Evolutionary conservation across 2,113 vertebrate genomes (phyloP).

Genomic region (Pachycephala philippinensis): DNA sequence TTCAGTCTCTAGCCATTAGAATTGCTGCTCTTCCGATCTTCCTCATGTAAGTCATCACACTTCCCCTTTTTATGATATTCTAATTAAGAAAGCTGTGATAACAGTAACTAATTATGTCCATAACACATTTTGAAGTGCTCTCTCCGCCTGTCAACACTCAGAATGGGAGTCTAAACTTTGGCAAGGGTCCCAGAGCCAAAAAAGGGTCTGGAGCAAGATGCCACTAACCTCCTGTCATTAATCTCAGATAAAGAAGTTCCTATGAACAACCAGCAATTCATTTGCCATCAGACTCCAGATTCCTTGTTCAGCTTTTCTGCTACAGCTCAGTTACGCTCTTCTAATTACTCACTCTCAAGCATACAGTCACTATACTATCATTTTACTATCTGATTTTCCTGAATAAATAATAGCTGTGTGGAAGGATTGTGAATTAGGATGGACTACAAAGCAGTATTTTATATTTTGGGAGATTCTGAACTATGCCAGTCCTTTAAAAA

Average conservation of each 20-base stretch:
- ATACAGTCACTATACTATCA: background rate
- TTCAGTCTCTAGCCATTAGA: slow-evolving; percentile 64
- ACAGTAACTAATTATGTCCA: slow-evolving; percentile 57
- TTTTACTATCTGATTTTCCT: background rate
- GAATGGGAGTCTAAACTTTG: slow-evolving; percentile 25
- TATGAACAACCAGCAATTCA: background rate
- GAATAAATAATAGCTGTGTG: background rate
- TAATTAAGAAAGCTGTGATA: slow-evolving; percentile 68
- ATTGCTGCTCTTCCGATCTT: slow-evolving; percentile 46
- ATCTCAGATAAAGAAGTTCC: slow-evolving; percentile 22
- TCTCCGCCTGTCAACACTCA: slow-evolving; percentile 40
- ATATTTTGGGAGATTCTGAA: background rate
- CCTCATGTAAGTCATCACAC: slow-evolving; percentile 49
- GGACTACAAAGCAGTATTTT: background rate
- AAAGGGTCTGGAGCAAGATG: slow-evolving; percentile 29
- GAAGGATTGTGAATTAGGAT: background rate
- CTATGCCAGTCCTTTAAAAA: background rate
- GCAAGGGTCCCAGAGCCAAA: slow-evolving; percentile 6
- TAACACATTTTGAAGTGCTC: slow-evolving; percentile 47
- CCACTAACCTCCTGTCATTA: slow-evolving; percentile 36
- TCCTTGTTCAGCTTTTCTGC: background rate
- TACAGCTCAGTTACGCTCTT: background rate
- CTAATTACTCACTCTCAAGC: background rate
- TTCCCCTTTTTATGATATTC: slow-evolving; percentile 58
- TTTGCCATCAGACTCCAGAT: background rate